Evolutionary conservation across 53 echinoderm and acorn worm species (phyloP).

Genomic region (Glandiceps talaboti): DNA sequence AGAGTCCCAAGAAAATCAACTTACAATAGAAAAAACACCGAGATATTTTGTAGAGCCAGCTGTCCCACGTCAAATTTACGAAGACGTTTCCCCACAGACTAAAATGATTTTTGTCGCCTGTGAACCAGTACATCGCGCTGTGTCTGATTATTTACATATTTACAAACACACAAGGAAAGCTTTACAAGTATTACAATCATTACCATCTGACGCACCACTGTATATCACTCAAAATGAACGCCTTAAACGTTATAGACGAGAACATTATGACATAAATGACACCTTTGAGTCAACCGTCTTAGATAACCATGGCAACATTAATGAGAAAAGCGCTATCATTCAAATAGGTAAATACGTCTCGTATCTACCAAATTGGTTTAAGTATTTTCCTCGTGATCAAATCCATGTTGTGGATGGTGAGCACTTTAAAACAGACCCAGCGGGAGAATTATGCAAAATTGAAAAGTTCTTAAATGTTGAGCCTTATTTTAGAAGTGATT

Average conservation of each 20-base stretch:
- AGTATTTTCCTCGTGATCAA: neutral
- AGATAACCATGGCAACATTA: neutral
- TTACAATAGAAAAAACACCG: neutral
- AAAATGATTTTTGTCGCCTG: neutral
- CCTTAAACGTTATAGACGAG: neutral
- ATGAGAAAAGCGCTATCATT: neutral
- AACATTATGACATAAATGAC: neutral
- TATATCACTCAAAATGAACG: neutral
- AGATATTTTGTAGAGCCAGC: neutral
- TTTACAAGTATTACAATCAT: neutral
- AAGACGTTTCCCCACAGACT: neutral
- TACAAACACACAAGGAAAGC: neutral
- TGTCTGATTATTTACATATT: neutral
- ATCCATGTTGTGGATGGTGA: neutral
- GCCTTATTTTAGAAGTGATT: neutral
- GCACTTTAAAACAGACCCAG: neutral
- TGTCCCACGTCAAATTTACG: neutral
- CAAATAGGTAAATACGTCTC: neutral
- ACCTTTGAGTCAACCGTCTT: neutral
- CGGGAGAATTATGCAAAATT: neutral
- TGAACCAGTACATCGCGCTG: neutral
- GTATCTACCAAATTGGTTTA: neutral
- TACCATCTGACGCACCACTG: neutral
- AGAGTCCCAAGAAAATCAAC: neutral
- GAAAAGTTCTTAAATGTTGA: neutral